Conservation (phyloP, 2,797 vertebrate species). For the Sebastes matsubarae region DNA sequence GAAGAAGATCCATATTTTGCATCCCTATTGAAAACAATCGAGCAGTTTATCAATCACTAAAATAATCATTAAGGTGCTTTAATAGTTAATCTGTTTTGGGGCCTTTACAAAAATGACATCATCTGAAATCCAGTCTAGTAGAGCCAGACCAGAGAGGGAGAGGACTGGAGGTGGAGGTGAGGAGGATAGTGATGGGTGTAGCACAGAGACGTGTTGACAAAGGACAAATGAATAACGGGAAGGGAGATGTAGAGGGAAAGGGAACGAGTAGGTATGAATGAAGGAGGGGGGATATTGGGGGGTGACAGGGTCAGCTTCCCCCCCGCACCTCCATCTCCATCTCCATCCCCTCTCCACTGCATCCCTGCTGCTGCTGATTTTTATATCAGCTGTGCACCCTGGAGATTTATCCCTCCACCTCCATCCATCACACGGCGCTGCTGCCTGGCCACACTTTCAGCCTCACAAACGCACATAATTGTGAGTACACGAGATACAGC, state of each 20-base stretch:
- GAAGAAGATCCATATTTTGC: too few species aligned
- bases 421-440: conserved; percentile 58
- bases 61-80: neutral
- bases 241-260: neutral
- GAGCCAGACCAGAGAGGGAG: neutral
- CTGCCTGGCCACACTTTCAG: conserved; percentile 43
- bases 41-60: neutral
- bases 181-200: neutral
- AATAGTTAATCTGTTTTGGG: neutral
- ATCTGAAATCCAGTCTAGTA: neutral
- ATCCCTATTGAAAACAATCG: too few species aligned
- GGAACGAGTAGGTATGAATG: conserved; percentile 6
- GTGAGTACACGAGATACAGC: conserved; percentile 67
- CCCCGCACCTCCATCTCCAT: rapidly evolving
- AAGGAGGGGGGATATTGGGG: neutral
- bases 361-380: conserved; percentile 51
- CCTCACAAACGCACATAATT: conserved; percentile 68
- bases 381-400: conserved; percentile 62
- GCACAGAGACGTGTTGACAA: conserved; percentile 13
- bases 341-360: neutral
- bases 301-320: conserved; percentile 23
- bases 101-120: neutral
- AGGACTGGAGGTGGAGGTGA: neutral
- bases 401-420: conserved; percentile 43
- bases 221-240: conserved; percentile 15